Evolutionary conservation across 2,113 vertebrate genomes (phyloP).

Genomic region (Bettongia penicillata): DNA sequence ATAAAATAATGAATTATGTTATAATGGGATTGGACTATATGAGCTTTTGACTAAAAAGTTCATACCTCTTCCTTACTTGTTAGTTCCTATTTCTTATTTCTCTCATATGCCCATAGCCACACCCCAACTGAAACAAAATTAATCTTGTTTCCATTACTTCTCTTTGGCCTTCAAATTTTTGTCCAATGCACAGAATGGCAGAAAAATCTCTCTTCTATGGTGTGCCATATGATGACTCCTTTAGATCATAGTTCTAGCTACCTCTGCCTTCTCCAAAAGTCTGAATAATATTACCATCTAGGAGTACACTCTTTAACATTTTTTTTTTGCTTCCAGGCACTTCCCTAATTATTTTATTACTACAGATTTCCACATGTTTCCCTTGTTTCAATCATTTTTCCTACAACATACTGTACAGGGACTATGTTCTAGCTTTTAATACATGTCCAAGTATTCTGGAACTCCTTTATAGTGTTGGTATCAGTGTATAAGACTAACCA

Average conservation of each 20-base stretch:
- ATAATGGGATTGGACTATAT: not conserved
- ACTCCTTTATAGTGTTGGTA: not conserved
- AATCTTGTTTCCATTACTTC: not conserved
- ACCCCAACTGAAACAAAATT: not conserved
- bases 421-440: not conserved
- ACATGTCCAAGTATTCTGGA: not conserved
- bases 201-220: not conserved
- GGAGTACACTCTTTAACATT: not conserved
- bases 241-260: constrained; percentile 14
- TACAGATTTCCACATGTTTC: constrained; percentile 27
- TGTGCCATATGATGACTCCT: not conserved
- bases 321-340: not conserved
- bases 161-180: constrained; percentile 7
- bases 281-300: not conserved
- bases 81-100: not conserved
- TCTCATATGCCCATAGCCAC: not conserved
- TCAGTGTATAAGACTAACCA: not conserved
- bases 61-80: not conserved
- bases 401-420: constrained; percentile 3
- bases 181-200: not conserved
- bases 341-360: not conserved
- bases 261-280: not conserved
- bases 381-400: not conserved
- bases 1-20: not conserved
- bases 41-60: not conserved